Conservation (phyloP, 2,888 invertebrate species). For the Arge pagana region DNA sequence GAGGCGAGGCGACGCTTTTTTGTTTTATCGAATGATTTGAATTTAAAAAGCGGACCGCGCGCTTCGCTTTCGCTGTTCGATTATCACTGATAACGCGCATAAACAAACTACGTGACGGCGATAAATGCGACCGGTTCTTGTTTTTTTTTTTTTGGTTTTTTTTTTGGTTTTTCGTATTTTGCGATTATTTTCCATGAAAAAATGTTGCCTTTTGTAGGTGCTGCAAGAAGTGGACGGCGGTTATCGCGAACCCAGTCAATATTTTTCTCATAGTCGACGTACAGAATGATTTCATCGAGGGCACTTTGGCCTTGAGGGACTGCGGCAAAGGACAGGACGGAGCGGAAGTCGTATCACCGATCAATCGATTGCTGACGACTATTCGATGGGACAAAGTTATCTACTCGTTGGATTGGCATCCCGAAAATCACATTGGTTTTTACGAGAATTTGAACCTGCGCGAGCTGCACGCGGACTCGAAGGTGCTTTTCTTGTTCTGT, state of each 20-base stretch:
- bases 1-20: too few relatives aligned
- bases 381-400: slow-evolving; percentile 83
- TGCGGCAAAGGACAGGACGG: slow-evolving; percentile 88
- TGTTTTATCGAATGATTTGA: too few relatives aligned
- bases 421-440: slow-evolving; percentile 92
- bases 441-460: slow-evolving; percentile 85
- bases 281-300: slow-evolving; percentile 97
- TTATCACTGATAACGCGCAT: too few relatives aligned
- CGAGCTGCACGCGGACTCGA: slow-evolving; percentile 67
- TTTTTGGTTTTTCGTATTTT: too few relatives aligned
- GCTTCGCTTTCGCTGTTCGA: too few relatives aligned
- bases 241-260: slow-evolving; percentile 70
- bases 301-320: slow-evolving; percentile 86
- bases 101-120: too few relatives aligned
- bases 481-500: slow-evolving; percentile 32
- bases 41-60: too few relatives aligned
- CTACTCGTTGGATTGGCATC: slow-evolving; percentile 97
- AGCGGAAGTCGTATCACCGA: slow-evolving; percentile 83
- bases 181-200: too few relatives aligned
- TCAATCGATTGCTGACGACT: slow-evolving; percentile 78
- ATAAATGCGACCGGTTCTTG: too few relatives aligned
- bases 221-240: slow-evolving; percentile 85
- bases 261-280: slow-evolving; percentile 92
- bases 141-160: too few relatives aligned
- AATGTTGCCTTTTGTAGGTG: slow-evolving; percentile 63